Evolutionary conservation across 2,113 vertebrate genomes (phyloP).

Genomic region (Nibea albiflora): DNA sequence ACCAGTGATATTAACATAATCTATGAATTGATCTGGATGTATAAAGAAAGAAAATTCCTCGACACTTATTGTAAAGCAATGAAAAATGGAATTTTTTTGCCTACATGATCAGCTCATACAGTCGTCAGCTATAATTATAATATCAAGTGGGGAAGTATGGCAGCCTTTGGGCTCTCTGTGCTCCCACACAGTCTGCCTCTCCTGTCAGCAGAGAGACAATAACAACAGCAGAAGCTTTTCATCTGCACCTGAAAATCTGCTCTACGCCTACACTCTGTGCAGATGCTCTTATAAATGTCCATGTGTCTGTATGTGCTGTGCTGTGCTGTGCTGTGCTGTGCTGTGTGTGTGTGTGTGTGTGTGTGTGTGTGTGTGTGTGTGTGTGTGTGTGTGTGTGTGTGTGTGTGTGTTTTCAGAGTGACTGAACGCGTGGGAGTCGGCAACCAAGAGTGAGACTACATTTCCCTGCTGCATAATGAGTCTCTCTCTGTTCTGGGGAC

Average conservation of each 20-base stretch:
- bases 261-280: conserved; percentile 50
- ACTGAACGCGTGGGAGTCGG: conserved; percentile 52
- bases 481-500: conserved; percentile 44
- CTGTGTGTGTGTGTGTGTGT: background rate
- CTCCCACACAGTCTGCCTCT: conserved; percentile 70
- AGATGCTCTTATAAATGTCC: conserved; percentile 46
- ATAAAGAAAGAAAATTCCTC: background rate
- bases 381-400: conserved; percentile 36
- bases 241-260: conserved; percentile 72
- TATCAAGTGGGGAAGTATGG: conserved; percentile 29
- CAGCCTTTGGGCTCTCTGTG: conserved; percentile 24
- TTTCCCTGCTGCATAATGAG: conserved; percentile 57
- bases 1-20: background rate
- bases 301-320: conserved; percentile 38
- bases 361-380: conserved; percentile 1
- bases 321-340: background rate
- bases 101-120: conserved; percentile 22
- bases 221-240: conserved; percentile 74
- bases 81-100: background rate
- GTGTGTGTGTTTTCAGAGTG: conserved; percentile 38
- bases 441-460: conserved; percentile 33
- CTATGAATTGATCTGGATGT: background rate
- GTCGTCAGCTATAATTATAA: conserved; percentile 21
- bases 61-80: background rate
- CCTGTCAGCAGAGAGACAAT: conserved; percentile 71